A percentile compares a stretch with the other conserved stretches of the same genome.
Conservation (phyloP, 1,140 invertebrate genomes). For the Oncopeltus fasciatus region DNA sequence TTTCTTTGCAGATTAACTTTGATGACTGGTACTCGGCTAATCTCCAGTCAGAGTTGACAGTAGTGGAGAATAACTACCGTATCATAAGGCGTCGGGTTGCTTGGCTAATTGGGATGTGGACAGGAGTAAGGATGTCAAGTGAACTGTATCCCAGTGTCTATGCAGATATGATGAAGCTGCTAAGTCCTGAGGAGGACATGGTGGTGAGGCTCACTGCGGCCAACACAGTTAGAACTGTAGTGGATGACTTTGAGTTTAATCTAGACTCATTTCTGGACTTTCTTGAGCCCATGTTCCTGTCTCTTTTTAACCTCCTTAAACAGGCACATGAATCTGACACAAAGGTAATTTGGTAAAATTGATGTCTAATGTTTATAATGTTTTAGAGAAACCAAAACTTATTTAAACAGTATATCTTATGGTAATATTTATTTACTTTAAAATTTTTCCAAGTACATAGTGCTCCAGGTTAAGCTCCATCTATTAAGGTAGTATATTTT, state of each 20-base stretch:
- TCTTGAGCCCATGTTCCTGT: slow-evolving; percentile 56
- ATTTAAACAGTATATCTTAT: too few relatives aligned
- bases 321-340: slow-evolving; percentile 84
- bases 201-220: slow-evolving; percentile 71
- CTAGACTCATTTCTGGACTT: slow-evolving; percentile 70
- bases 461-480: too few relatives aligned
- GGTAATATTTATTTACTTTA: too few relatives aligned
- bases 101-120: slow-evolving; percentile 76
- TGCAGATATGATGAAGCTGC: slow-evolving; percentile 53
- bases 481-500: too few relatives aligned
- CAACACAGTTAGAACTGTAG: slow-evolving; percentile 55
- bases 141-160: slow-evolving; percentile 68
- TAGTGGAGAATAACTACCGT: slow-evolving; percentile 68
- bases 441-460: too few relatives aligned
- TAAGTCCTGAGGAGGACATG: slow-evolving; percentile 57
- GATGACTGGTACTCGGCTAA: slow-evolving; percentile 78
- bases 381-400: too few relatives aligned
- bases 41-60: slow-evolving; percentile 64
- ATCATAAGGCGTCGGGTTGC: slow-evolving; percentile 77
- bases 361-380: too few relatives aligned
- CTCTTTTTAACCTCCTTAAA: slow-evolving; percentile 70
- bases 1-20: slow-evolving; percentile 62
- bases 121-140: slow-evolving; percentile 67
- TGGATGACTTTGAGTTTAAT: slow-evolving; percentile 90
- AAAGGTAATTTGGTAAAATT: too few relatives aligned